Evolutionary conservation across 1,140 invertebrate genomes (phyloP), one percentile per base, ranked within the genome.

Genomic region (Anadara kagoshimensis): DNA sequence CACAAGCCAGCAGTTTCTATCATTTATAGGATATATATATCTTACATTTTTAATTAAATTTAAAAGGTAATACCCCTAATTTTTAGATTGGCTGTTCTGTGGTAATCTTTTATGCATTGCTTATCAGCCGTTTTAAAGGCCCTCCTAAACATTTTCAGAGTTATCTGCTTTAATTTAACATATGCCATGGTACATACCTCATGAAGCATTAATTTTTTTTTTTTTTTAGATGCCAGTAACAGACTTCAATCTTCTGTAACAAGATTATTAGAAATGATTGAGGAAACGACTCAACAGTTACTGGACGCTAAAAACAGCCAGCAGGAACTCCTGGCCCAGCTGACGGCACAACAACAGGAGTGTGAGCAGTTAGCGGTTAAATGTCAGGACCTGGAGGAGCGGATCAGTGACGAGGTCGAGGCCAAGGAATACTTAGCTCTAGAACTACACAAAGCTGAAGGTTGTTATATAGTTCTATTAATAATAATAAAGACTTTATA

Each of bases 381-480:
- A 36, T 76, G 73, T 57, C 70, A 78, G 43, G 87, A 88, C 49
- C 68, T 86, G 5, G 79, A 82, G n/a, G 83, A 86, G 22, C 79
- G 83, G 26, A 72, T 89, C 8, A 67, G 73, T 24, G 74, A 80
- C 16, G 87, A 89, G 72, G 75, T 84, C 5, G 67, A 82, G 14
- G 79, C 83, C 10, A 88, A 86, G 64, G 85, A 87, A 51, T 85
- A 81, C 61, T 77, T 89, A 18, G 85, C 82, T 18, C 51, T 84
- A n/a, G 87, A 88, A 67, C 75, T 89, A n/a, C 79, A 87, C 69
- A 89, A 85, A 72, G 82, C 86, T 18, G 83, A 87, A 81, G 87
- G 87, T 87, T 73, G n/a, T 56, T 4, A 5, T 18, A 44, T 43
- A 16, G 7, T 61, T 43, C 22, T 36, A 29, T 56, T 41, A 20